A percentile compares a stretch with the other conserved stretches of the same genome.
phyloP scores from a whole-genome alignment of 2,113 vertebrate genomes.

The Actinemys pallida region DNA sequence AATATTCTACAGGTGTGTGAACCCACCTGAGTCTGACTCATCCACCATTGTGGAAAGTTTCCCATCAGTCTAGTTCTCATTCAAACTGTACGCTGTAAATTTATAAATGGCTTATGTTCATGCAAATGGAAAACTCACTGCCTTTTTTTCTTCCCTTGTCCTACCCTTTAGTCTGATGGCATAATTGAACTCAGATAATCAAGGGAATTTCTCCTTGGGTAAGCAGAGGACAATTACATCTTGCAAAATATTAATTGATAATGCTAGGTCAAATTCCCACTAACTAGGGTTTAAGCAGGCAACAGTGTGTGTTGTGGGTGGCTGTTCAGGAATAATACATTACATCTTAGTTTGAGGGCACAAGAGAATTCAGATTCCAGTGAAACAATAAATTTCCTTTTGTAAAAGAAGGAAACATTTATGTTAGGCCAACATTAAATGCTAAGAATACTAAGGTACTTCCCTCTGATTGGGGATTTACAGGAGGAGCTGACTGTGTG shows the following conservation, averaged over 20 bases:
- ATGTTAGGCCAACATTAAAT: not conserved
- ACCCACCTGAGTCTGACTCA: not conserved
- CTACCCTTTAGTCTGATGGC: not conserved
- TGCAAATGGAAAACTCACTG: not conserved
- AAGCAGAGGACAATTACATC: not conserved
- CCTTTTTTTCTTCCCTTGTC: not conserved
- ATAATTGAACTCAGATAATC: not conserved
- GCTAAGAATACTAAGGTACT: not conserved
- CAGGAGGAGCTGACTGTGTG: not conserved
- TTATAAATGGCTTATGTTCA: not conserved
- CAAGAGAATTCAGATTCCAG: not conserved
- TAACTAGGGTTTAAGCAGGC: not conserved
- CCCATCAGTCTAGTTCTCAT: not conserved
- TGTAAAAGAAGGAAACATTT: not conserved
- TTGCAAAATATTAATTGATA: not conserved
- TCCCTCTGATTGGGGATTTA: not conserved
- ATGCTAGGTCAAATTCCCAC: not conserved
- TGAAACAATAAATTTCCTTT: not conserved
- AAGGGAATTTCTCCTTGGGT: not conserved
- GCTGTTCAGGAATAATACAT: not conserved
- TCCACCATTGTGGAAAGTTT: not conserved
- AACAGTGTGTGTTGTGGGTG: not conserved
- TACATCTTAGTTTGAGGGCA: not conserved
- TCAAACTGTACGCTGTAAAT: not conserved
- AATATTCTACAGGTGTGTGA: not conserved